Conservation (phyloP, 1,140 invertebrate genomes). For the Drosophila pachea region DNA sequence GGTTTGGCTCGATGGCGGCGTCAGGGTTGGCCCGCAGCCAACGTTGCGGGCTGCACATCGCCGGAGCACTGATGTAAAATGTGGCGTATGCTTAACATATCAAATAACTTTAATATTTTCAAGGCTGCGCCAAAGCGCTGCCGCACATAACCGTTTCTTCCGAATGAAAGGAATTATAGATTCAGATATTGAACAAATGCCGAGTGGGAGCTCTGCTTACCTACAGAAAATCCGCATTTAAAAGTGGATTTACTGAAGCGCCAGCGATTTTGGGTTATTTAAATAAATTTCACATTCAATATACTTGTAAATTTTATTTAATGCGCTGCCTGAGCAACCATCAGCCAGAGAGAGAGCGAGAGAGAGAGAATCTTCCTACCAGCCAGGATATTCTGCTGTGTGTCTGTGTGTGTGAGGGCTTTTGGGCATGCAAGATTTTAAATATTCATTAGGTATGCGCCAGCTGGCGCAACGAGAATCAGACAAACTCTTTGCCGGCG, state of each 20-base stretch:
- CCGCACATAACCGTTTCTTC: conserved; percentile 4
- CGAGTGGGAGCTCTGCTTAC: conserved; percentile 1
- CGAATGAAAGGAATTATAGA: conserved; percentile 8
- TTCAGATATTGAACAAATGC: conserved; percentile 10
- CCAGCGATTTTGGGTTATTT: conserved; percentile 47
- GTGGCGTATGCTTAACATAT: conserved; percentile 61
- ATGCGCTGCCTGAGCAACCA: conserved; percentile 56
- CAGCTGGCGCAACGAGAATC: conserved; percentile 32
- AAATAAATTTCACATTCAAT: conserved; percentile 55
- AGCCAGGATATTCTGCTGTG: conserved; percentile 1
- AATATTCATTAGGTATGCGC: conserved; percentile 67
- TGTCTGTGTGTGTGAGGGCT: conserved; percentile 15
- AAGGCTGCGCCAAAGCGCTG: conserved; percentile 6
- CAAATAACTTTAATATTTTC: conserved; percentile 64
- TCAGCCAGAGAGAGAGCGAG: too few relatives aligned
- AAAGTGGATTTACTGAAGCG: conserved; percentile 38
- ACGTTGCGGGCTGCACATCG: conserved; percentile 2
- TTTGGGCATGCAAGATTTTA: conserved; percentile 61
- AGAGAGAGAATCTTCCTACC: too few relatives aligned
- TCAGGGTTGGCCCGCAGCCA: conserved; percentile 3
- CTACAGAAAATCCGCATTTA: conserved; percentile 25
- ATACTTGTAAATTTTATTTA: conserved; percentile 60
- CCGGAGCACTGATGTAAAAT: conserved; percentile 17
- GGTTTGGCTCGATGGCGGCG: conserved; percentile 8
- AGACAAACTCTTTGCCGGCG: conserved; percentile 17